phyloP scores from a whole-genome alignment of 2,888 invertebrate species.

The Pyrrhia umbra region DNA sequence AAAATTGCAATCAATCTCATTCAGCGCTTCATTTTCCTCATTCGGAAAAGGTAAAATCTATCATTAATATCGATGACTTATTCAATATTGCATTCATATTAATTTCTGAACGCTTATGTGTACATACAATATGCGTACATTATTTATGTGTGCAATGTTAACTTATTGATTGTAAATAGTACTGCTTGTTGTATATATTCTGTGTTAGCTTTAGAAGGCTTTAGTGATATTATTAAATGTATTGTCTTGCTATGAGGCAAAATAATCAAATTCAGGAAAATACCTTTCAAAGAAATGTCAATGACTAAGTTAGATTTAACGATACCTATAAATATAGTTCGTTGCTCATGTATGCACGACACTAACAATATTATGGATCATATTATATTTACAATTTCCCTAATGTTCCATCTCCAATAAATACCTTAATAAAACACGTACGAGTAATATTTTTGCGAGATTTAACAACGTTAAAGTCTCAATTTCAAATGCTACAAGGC shows the following conservation, averaged over 20 bases:
- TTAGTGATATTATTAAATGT: background rate
- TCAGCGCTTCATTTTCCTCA: constrained; percentile 26
- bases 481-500: constrained; percentile 28
- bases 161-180: constrained; percentile 1
- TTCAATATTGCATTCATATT: constrained; percentile 44
- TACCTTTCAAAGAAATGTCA: no score
- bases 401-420: background rate
- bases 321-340: background rate
- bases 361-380: background rate
- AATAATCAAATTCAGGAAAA: background rate
- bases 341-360: constrained; percentile 1
- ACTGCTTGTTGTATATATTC: background rate
- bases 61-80: constrained; percentile 65
- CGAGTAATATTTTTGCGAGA: background rate
- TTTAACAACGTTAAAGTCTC: constrained; percentile 1
- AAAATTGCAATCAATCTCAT: constrained; percentile 41
- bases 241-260: background rate
- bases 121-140: background rate
- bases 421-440: background rate
- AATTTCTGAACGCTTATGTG: constrained; percentile 5
- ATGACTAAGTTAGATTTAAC: background rate
- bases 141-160: background rate
- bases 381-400: background rate
- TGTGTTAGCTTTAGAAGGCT: background rate
- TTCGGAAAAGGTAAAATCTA: constrained; percentile 23